phyloP scores from a whole-genome alignment of 1,140 invertebrate genomes.

The Camponotus floridanus region DNA sequence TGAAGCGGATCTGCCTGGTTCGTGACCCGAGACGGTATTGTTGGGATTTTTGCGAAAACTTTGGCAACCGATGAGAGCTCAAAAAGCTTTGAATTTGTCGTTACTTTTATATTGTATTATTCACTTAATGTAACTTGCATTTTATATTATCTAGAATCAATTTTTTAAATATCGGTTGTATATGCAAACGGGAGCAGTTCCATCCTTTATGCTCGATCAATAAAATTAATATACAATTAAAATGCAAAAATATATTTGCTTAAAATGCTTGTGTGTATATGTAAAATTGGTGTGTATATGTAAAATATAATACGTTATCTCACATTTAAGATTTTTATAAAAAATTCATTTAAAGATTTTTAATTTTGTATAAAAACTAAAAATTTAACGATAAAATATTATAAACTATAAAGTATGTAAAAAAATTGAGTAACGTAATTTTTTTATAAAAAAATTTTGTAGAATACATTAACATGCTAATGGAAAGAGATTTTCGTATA shows the following conservation, averaged over 20 bases:
- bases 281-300: no score
- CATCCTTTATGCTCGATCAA: background rate
- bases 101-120: constrained; percentile 36
- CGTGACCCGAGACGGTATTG: constrained; percentile 64
- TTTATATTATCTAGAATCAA: background rate
- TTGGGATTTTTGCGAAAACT: constrained; percentile 69
- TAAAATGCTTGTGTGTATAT: no score
- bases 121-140: background rate
- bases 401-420: background rate
- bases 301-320: background rate
- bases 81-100: constrained; percentile 60
- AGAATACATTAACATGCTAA: background rate
- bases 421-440: background rate
- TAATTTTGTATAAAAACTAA: background rate
- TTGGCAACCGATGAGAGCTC: constrained; percentile 47
- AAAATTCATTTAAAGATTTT: background rate
- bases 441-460: background rate
- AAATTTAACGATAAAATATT: constrained; percentile 4
- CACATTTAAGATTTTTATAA: background rate
- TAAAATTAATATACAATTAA: background rate
- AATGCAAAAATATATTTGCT: background rate
- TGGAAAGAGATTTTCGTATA: background rate
- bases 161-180: background rate
- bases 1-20: constrained; percentile 47
- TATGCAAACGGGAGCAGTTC: background rate